Base-by-base conservation (phyloP, 1,140 invertebrate genomes). In the Dendrolimus punctatus region DNA sequence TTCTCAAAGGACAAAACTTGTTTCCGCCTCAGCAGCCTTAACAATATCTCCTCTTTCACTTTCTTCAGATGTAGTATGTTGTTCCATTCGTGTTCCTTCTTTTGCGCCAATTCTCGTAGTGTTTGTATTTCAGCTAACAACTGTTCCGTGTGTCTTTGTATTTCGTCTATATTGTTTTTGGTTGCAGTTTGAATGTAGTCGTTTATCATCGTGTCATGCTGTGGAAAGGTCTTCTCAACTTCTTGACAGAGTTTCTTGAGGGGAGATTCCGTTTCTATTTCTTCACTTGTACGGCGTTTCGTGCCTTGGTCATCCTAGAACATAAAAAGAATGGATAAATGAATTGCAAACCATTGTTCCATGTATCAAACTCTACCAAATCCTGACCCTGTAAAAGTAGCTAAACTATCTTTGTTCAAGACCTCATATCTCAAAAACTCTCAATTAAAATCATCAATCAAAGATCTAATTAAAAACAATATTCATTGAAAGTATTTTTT, bases 81-180 rank as follows among this genome's bases (percentile, higher is more conserved):
- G 67, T 95, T 95, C 94, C 94, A 95, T 79, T 96, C 94, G 58
- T 92, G 89, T 87, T 95, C 94, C 75, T 95, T 95, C 66, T 91
- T 90, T 62, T 90, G 89, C 2, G 92, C 90, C 8, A 94, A 68
- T 59, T 93, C 91, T 46, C 91, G 88, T 46, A 95, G 76, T 1
- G 91, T 91, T 69, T 91, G 84, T 57, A 93, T 91, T 70, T 93
- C 91, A 23, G 83, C 71, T 6, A 90, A 74, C 6, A 92, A 69
- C 58, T 89, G 89, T 58, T 91, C 90, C 0, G 89, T 88, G 51
- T 90, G 87, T 50, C 80, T 78, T 51, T 90, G 88, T 48, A 92
- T 88, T 65, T 91, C 90, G 23, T 91, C 90, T 4, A 89, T 57
- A 58, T 78, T 90, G 58, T 87, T 87, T 54, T 87, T 88, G 0